Evolutionary conservation across 2,797 vertebrate genomes (phyloP).

Genomic region (Halcyon chelicuti): DNA sequence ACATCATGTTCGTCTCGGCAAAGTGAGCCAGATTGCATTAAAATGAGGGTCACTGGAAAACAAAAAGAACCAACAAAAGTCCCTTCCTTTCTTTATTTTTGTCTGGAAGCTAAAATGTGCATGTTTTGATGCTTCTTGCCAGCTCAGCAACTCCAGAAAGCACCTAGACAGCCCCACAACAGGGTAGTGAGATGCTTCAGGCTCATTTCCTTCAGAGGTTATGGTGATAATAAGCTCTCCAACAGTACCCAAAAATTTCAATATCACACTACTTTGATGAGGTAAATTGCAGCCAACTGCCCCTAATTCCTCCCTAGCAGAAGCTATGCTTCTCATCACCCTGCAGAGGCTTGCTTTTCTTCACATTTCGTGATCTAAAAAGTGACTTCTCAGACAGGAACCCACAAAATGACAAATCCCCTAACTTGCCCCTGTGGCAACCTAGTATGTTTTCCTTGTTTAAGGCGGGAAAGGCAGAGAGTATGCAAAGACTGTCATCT

Average conservation of each 20-base stretch:
- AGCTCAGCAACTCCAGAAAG: background rate
- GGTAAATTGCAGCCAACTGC: background rate
- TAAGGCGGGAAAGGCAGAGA: background rate
- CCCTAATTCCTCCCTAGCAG: background rate
- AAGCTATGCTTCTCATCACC: background rate
- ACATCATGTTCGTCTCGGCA: background rate
- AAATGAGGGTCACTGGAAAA: background rate
- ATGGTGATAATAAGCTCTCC: background rate
- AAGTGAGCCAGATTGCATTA: background rate
- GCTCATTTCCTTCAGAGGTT: background rate
- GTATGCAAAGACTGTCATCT: background rate
- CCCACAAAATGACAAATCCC: background rate
- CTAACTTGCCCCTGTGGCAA: background rate
- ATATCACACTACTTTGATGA: background rate
- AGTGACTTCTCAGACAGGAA: background rate
- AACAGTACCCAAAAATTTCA: background rate
- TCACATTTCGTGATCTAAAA: background rate
- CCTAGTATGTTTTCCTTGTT: background rate
- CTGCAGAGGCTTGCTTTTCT: background rate
- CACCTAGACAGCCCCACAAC: background rate
- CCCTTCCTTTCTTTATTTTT: conserved; percentile 10
- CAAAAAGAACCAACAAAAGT: conserved; percentile 10
- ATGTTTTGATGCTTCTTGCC: background rate
- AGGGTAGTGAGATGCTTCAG: background rate
- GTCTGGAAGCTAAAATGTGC: conserved; percentile 1